Conservation (phyloP, 2,113 vertebrate genomes). For the Sterna hirundo region DNA sequence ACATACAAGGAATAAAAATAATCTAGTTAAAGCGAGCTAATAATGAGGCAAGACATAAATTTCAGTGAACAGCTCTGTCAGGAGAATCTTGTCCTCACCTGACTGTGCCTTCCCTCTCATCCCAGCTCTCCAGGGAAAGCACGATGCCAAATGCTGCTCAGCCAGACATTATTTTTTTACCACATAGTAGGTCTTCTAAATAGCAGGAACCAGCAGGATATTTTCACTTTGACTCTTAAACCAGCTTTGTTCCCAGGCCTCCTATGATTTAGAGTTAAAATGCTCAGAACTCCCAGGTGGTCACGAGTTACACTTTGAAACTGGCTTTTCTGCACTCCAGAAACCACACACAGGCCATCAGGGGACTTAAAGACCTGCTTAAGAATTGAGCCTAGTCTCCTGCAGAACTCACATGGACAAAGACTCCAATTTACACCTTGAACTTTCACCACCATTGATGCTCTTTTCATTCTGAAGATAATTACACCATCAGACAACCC, state of each 20-base stretch:
- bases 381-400: background rate
- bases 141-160: background rate
- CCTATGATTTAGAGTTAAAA: background rate
- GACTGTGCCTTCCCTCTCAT: background rate
- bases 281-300: background rate
- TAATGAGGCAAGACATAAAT: background rate
- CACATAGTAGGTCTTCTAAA: background rate
- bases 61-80: background rate
- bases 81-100: background rate
- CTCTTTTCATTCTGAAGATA: background rate
- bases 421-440: background rate
- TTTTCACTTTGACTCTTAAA: background rate
- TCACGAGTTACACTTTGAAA: background rate
- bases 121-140: background rate
- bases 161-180: background rate
- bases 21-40: background rate
- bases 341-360: background rate
- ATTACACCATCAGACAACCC: background rate
- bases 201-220: background rate
- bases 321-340: background rate
- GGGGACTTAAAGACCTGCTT: background rate
- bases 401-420: background rate
- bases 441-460: background rate
- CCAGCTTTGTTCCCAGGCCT: background rate
- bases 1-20: background rate